A percentile compares a stretch with the other conserved stretches of the same genome.
Conservation (phyloP, 2,113 vertebrate genomes). For the Psammodynastes pulverulentus region DNA sequence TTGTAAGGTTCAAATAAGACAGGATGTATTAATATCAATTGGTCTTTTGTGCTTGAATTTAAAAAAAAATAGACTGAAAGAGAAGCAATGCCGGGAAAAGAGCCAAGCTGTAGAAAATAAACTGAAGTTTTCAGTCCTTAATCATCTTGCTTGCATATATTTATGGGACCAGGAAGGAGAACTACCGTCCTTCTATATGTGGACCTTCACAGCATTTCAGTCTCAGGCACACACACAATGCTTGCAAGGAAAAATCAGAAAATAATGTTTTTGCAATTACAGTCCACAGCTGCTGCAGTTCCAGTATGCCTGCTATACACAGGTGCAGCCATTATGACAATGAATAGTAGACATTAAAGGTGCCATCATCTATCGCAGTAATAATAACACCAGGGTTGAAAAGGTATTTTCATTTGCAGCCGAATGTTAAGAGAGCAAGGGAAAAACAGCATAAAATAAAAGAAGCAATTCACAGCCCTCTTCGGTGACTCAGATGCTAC, state of each 20-base stretch:
- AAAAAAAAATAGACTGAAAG: background rate
- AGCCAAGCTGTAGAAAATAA: background rate
- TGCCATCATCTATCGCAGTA: conserved; percentile 72
- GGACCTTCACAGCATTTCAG: conserved; percentile 24
- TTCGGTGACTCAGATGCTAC: conserved; percentile 49
- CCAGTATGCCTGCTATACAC: conserved; percentile 62
- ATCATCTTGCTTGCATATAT: fast-evolving
- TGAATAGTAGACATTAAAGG: conserved; percentile 78
- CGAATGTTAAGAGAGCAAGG: conserved; percentile 62
- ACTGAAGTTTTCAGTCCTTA: background rate
- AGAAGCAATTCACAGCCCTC: conserved; percentile 42
- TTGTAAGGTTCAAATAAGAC: background rate
- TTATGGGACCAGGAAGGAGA: conserved; percentile 11
- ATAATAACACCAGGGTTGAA: conserved; percentile 56
- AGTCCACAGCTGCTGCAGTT: conserved; percentile 68
- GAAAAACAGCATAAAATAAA: conserved; percentile 53
- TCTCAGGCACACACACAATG: conserved; percentile 34
- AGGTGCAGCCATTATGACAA: conserved; percentile 85
- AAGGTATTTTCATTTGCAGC: conserved; percentile 70
- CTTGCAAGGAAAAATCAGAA: conserved; percentile 78
- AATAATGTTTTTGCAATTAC: conserved; percentile 80
- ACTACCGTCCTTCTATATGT: conserved; percentile 54
- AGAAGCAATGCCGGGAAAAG: too few relatives aligned
- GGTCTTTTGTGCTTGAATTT: background rate
- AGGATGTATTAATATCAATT: background rate